Percentiles rank a stretch among this genome's conserved stretches.
These are phyloP conservation scores for Drosophila ustulata DNA, from an alignment of 2,888 invertebrate genomes.

Conservation along the genomic window DNA sequence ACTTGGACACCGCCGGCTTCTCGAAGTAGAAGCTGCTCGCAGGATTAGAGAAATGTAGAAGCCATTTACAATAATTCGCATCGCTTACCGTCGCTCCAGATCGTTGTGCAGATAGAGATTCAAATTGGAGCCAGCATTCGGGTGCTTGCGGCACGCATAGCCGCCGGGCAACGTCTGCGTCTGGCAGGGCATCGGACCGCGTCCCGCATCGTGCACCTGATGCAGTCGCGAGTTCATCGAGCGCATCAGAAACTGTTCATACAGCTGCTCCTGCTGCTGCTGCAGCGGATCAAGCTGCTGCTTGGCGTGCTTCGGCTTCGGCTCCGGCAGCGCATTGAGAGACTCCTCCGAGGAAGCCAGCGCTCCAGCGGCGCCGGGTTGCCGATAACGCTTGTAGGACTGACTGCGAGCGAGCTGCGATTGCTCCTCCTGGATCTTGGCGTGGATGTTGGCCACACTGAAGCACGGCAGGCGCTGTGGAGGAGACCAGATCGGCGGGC, in stretches of 20 bases:
- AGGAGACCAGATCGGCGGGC: neutral
- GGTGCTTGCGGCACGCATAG: conserved; percentile 75
- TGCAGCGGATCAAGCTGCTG: conserved; percentile 10
- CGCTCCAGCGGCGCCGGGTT: conserved; percentile 33
- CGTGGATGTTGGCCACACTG: conserved; percentile 76
- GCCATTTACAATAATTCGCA: neutral
- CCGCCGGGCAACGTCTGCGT: conserved; percentile 61
- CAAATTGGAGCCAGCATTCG: conserved; percentile 66
- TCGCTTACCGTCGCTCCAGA: conserved; percentile 72
- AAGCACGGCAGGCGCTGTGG: conserved; percentile 82
- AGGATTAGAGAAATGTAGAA: neutral
- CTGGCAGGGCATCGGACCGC: conserved; percentile 25
- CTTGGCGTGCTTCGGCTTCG: neutral
- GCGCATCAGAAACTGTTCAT: conserved; percentile 12
- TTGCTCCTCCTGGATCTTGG: conserved; percentile 77
- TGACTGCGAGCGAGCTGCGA: conserved; percentile 56
- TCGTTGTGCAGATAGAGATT: conserved; percentile 70
- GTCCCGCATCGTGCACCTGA: conserved; percentile 65
- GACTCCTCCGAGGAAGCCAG: conserved; percentile 16
- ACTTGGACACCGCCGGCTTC: conserved; percentile 81
- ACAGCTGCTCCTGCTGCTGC: conserved; percentile 16
- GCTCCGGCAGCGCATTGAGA: neutral
- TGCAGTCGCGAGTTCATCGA: conserved; percentile 49
- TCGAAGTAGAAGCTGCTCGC: conserved; percentile 82
- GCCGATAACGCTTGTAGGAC: conserved; percentile 77